phyloP scores from a whole-genome alignment of 2,888 invertebrate species.

The Ommatoiulus sabulosus region DNA sequence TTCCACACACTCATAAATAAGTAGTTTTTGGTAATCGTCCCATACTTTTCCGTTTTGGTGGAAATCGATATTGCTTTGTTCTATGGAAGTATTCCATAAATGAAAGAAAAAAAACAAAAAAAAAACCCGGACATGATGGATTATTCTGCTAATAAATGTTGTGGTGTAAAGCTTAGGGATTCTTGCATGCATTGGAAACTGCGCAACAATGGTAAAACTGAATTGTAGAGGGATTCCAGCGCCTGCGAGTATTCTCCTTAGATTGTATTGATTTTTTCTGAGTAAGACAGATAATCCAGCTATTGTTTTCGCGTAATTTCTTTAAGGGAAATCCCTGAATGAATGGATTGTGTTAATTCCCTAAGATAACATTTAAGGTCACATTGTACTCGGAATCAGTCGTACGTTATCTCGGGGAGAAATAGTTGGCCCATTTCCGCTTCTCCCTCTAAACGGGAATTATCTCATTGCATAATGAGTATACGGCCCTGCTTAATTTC shows the following conservation, averaged over 20 bases:
- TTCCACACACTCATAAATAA: neutral
- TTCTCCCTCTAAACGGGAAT: neutral
- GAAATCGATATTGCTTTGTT: neutral
- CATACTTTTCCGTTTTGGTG: neutral
- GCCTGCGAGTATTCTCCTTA: neutral
- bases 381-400: neutral
- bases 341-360: constrained; percentile 45
- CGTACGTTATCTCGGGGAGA: neutral
- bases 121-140: constrained; percentile 23
- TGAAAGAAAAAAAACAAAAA: constrained; percentile 4
- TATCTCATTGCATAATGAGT: neutral
- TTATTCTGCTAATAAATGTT: constrained; percentile 23
- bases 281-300: constrained; percentile 21
- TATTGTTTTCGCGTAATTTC: constrained; percentile 42
- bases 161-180: neutral
- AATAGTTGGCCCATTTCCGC: neutral
- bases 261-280: neutral
- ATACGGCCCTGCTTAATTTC: neutral
- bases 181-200: constrained; percentile 5
- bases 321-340: constrained; percentile 12
- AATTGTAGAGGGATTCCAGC: neutral
- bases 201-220: neutral
- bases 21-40: neutral
- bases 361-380: constrained; percentile 23
- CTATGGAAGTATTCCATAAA: neutral